Conservation (phyloP, 2,888 invertebrate genomes). For the Drosophila antonietae region DNA sequence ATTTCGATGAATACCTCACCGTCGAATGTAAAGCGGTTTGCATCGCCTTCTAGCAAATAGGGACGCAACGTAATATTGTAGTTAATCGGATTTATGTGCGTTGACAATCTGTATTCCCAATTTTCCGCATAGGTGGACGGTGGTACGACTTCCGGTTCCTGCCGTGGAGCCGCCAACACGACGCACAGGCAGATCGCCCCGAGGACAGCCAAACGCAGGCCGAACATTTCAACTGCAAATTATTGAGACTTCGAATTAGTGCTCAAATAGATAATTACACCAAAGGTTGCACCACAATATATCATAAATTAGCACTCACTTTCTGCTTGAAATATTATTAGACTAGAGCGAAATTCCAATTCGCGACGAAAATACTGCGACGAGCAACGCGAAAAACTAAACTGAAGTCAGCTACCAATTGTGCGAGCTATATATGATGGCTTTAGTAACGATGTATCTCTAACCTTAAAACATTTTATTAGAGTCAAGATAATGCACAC, state of each 20-base stretch:
- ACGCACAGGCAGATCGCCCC: constrained; percentile 60
- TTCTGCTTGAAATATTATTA: background rate
- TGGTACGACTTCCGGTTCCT: constrained; percentile 23
- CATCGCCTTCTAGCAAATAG: constrained; percentile 83
- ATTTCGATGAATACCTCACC: constrained; percentile 85
- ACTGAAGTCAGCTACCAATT: constrained; percentile 44
- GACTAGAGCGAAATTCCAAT: constrained; percentile 9
- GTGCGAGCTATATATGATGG: constrained; percentile 55
- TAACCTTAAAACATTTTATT: constrained; percentile 65
- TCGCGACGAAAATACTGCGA: constrained; percentile 21
- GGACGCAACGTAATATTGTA: constrained; percentile 86
- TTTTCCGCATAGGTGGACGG: constrained; percentile 36
- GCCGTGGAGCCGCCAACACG: constrained; percentile 47
- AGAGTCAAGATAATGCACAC: constrained; percentile 60
- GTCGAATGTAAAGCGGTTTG: constrained; percentile 80
- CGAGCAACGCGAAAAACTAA: constrained; percentile 56
- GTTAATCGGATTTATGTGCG: constrained; percentile 85
- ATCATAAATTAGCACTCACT: constrained; percentile 45
- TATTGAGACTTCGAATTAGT: constrained; percentile 3
- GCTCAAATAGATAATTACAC: constrained; percentile 5
- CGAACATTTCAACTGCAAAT: constrained; percentile 51
- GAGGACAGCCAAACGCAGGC: constrained; percentile 48
- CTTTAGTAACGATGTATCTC: constrained; percentile 55
- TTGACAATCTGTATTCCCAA: constrained; percentile 73
- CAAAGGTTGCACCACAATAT: constrained; percentile 33